Conservation (phyloP, 2,113 vertebrate genomes). For the Corythaixoides concolor region DNA sequence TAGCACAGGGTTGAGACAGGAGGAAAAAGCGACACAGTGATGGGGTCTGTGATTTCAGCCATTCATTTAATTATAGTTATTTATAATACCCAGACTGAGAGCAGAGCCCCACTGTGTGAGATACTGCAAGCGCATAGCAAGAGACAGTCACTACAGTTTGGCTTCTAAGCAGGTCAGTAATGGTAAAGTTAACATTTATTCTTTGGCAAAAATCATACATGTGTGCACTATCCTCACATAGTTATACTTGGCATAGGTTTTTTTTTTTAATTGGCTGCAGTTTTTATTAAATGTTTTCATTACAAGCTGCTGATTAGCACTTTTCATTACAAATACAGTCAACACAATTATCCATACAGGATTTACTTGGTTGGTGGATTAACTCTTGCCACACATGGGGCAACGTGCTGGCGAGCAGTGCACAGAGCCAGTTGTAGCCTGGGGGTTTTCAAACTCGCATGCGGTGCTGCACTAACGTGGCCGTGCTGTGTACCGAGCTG, state of each 20-base stretch:
- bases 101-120: not conserved
- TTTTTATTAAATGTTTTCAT: not conserved
- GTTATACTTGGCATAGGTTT: not conserved
- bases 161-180: not conserved
- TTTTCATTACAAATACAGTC: not conserved
- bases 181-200: not conserved
- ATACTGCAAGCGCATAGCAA: not conserved
- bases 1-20: not conserved
- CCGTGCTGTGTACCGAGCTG: fast-evolving
- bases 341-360: not conserved
- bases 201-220: not conserved
- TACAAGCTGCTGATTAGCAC: not conserved
- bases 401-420: fast-evolving
- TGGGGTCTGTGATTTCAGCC: not conserved
- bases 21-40: not conserved
- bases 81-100: not conserved
- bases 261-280: not conserved
- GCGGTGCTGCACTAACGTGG: fast-evolving
- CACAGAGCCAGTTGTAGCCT: fast-evolving
- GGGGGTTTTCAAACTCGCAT: not conserved
- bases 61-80: constrained; percentile 44
- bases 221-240: not conserved
- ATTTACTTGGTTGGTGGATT: not conserved
- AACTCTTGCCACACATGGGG: not conserved
- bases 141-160: not conserved